Percentiles rank a stretch among this genome's conserved stretches.
Evolutionary conservation across 2,797 vertebrate genomes (phyloP).

Genomic region (Argentina silus): DNA sequence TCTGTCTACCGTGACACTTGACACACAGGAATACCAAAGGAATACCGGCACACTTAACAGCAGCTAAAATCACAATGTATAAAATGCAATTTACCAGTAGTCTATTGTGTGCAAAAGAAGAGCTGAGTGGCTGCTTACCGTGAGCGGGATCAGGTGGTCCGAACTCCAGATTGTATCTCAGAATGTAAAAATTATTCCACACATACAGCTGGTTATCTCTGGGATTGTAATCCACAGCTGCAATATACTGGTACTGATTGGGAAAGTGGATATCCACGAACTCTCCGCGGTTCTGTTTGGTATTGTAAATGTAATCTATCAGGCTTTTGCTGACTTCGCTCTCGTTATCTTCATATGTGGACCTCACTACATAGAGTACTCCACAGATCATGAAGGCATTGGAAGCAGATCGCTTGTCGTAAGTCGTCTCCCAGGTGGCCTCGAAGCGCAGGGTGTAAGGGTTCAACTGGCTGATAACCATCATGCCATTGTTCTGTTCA

Average conservation of each 20-base stretch:
- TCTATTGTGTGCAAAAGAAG: not conserved
- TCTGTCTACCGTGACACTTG: conserved; percentile 69
- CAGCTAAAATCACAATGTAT: conserved; percentile 50
- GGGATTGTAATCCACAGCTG: conserved; percentile 99
- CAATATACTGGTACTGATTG: conserved; percentile 99
- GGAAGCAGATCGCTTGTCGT: conserved; percentile 96
- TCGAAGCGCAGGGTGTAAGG: conserved; percentile 98
- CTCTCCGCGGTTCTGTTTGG: conserved; percentile 90
- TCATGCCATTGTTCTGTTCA: conserved; percentile 99
- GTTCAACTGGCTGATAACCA: conserved; percentile 97
- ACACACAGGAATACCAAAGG: conserved; percentile 63
- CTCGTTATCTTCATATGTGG: conserved; percentile 98
- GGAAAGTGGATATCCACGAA: conserved; percentile 95
- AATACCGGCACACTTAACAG: conserved; percentile 53
- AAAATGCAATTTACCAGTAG: conserved; percentile 47
- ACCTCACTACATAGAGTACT: conserved; percentile 95
- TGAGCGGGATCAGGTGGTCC: conserved; percentile 96
- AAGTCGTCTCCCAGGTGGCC: conserved; percentile 94
- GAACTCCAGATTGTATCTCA: conserved; percentile 95
- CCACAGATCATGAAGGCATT: conserved; percentile 99
- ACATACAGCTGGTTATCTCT: conserved; percentile 98
- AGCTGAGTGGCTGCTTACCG: conserved; percentile 80
- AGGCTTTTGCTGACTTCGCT: conserved; percentile 95
- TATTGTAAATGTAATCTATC: conserved; percentile 98
- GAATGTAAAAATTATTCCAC: conserved; percentile 99